Conservation (phyloP, 2,888 invertebrate genomes). For the Dryomyza anilis region DNA sequence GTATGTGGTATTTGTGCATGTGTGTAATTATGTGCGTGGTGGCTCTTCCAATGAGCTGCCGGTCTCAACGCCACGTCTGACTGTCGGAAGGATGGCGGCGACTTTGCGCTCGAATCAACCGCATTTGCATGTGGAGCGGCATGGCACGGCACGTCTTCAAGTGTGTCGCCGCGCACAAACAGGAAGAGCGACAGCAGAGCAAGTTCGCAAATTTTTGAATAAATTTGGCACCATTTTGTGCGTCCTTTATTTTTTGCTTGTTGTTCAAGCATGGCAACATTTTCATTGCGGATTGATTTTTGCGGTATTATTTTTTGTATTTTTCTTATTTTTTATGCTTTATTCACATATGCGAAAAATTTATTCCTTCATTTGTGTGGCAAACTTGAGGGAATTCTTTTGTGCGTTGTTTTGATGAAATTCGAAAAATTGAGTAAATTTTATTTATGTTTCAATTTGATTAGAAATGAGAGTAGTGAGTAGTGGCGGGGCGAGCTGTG, state of each 20-base stretch:
- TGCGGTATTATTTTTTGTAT: background rate
- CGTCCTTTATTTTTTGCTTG: background rate
- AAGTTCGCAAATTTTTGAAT: conserved; percentile 10
- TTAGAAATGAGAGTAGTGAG: too few species aligned
- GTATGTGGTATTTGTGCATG: background rate
- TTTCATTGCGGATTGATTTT: background rate
- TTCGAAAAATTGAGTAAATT: too few species aligned
- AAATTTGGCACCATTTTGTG: conserved; percentile 20
- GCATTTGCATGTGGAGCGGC: conserved; percentile 27
- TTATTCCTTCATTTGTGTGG: conserved; percentile 18
- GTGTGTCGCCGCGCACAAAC: too few species aligned
- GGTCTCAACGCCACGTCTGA: background rate
- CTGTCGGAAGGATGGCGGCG: background rate
- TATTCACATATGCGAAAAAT: background rate
- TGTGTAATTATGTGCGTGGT: background rate
- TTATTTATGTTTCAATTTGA: too few species aligned
- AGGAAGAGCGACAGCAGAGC: too few species aligned
- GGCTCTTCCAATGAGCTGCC: conserved; percentile 11
- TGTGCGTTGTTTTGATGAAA: too few species aligned
- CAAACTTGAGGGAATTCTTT: too few species aligned
- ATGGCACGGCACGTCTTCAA: too few species aligned
- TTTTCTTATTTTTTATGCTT: background rate
- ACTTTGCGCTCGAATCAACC: conserved; percentile 27
- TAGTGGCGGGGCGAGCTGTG: too few species aligned
- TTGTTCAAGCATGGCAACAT: background rate